Evolutionary conservation across 1,140 invertebrate genomes (phyloP).

Genomic region (Drosophila rufa): DNA sequence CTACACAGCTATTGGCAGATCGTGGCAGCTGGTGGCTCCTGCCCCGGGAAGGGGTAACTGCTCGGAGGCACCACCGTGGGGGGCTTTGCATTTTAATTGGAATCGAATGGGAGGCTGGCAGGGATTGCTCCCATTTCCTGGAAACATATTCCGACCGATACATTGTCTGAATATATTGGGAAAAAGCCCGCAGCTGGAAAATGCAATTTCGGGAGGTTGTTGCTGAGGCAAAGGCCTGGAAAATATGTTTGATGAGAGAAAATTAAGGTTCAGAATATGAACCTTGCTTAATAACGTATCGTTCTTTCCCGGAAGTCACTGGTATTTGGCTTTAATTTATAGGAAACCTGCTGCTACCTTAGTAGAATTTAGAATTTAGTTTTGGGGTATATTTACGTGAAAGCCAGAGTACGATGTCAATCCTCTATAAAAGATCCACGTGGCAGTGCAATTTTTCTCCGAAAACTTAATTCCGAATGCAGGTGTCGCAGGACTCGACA

Average conservation of each 20-base stretch:
- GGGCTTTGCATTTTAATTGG: constrained; percentile 38
- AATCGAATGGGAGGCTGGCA: background rate
- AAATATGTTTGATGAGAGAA: background rate
- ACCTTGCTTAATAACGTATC: too few relatives aligned
- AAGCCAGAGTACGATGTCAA: background rate
- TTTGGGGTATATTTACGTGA: background rate
- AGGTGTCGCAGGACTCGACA: background rate
- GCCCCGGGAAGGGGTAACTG: background rate
- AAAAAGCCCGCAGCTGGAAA: background rate
- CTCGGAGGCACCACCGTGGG: background rate
- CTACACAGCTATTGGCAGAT: constrained; percentile 16
- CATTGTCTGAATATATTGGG: background rate
- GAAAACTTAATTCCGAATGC: constrained; percentile 1
- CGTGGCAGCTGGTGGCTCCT: background rate
- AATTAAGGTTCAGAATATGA: too few relatives aligned
- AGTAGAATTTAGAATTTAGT: background rate
- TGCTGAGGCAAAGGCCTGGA: background rate
- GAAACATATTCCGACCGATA: background rate
- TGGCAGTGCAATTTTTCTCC: constrained; percentile 1
- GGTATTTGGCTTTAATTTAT: too few relatives aligned
- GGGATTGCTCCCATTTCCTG: constrained; percentile 5
- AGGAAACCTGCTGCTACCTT: too few relatives aligned
- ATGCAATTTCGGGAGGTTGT: background rate
- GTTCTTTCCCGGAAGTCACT: too few relatives aligned
- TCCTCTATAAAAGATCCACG: background rate